Evolutionary conservation across 2,888 invertebrate species (phyloP).

Genomic region (Meganola albula): DNA sequence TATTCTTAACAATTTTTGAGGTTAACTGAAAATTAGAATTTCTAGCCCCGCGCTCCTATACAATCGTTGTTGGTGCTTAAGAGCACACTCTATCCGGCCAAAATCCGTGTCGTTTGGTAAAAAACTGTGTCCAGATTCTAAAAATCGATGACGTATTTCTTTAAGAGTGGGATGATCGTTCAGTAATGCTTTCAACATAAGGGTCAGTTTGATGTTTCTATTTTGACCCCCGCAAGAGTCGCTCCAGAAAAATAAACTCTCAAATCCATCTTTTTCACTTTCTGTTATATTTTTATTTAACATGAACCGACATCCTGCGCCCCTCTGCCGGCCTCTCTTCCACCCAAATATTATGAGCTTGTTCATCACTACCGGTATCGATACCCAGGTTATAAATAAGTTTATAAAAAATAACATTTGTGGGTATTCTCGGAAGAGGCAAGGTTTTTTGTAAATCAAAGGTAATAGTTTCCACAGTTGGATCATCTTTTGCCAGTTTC

Average conservation of each 20-base stretch:
- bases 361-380: constrained; percentile 5
- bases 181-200: constrained; percentile 2
- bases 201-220: constrained; percentile 1
- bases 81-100: constrained; percentile 15
- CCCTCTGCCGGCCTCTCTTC: constrained; percentile 9
- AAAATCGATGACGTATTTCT: not conserved
- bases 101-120: constrained; percentile 22
- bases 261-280: constrained; percentile 2
- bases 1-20: too few species aligned
- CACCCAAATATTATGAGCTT: constrained; percentile 8
- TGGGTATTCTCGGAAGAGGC: constrained; percentile 5
- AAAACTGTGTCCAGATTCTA: constrained; percentile 12
- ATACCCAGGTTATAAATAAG: constrained; percentile 6
- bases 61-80: constrained; percentile 15
- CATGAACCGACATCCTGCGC: constrained; percentile 8
- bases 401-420: constrained; percentile 4
- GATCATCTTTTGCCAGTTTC: constrained; percentile 1
- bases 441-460: constrained; percentile 5
- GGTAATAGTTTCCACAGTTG: constrained; percentile 2
- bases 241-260: constrained; percentile 5
- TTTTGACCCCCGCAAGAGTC: constrained; percentile 4
- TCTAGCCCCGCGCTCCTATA: too few species aligned
- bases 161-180: constrained; percentile 1
- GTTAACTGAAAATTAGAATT: too few species aligned
- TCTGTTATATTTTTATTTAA: constrained; percentile 5